These are phyloP conservation scores for Caenorhabditis tropicalis DNA, from an alignment of 1,140 invertebrate genomes.

Conservation along the genomic window DNA sequence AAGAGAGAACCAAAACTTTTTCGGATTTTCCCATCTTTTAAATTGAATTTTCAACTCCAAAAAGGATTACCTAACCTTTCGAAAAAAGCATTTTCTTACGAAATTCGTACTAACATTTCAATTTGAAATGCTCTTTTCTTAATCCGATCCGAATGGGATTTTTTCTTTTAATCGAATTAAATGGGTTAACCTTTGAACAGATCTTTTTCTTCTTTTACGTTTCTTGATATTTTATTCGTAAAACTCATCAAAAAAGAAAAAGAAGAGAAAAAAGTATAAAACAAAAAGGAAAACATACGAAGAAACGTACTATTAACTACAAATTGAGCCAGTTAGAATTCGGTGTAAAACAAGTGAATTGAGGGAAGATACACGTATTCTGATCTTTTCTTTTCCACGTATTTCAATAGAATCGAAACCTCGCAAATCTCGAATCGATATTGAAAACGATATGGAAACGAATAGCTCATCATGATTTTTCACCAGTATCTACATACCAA, in stretches of 20 bases:
- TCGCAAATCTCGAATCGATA: too few species aligned
- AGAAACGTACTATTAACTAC: neutral
- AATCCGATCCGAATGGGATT: neutral
- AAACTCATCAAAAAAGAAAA: neutral
- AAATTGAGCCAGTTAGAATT: constrained; percentile 13
- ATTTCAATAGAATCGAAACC: too few species aligned
- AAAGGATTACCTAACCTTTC: too few species aligned
- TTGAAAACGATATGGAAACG: too few species aligned
- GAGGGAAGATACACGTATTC: neutral
- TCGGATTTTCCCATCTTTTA: too few species aligned
- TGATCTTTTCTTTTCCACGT: neutral
- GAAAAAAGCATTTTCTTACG: neutral
- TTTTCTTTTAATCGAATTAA: constrained; percentile 4
- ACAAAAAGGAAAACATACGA: neutral
- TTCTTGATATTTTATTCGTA: neutral
- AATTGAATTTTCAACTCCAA: too few species aligned
- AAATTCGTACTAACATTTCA: neutral
- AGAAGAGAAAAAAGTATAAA: neutral
- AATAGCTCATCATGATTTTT: neutral
- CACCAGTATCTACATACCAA: too few species aligned
- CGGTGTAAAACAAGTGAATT: neutral
- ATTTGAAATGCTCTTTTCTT: neutral
- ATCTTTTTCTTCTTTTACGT: neutral
- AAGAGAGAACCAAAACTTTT: too few species aligned
- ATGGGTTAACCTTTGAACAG: neutral